Evolutionary conservation across 2,113 vertebrate species (phyloP).

Genomic region (Podarcis cretensis): DNA sequence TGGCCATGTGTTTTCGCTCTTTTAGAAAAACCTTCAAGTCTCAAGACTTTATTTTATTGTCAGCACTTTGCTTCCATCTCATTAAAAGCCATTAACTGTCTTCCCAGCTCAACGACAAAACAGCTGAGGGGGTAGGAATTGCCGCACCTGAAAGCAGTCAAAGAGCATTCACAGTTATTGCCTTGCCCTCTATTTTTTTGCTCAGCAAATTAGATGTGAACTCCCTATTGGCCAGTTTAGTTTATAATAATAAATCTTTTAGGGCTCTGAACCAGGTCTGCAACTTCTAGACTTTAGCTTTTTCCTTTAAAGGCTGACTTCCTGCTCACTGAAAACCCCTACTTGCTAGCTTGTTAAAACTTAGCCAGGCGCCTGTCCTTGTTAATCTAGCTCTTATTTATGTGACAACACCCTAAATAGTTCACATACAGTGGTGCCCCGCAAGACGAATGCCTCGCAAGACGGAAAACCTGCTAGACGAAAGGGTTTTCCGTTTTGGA

Average conservation of each 20-base stretch:
- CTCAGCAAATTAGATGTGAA: background rate
- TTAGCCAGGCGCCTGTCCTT: background rate
- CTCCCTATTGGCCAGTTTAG: background rate
- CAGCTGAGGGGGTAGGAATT: background rate
- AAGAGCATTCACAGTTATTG: background rate
- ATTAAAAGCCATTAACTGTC: background rate
- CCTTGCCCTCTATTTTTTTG: background rate
- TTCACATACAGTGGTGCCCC: too few relatives aligned
- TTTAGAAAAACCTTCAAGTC: conserved; percentile 30
- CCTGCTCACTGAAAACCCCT: background rate
- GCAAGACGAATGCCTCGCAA: too few relatives aligned
- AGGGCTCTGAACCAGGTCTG: background rate
- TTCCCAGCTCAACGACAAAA: background rate
- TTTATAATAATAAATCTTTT: background rate
- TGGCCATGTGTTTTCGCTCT: conserved; percentile 24
- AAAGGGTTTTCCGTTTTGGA: too few relatives aligned
- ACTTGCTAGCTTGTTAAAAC: background rate
- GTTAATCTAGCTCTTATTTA: background rate
- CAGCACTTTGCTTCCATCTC: background rate
- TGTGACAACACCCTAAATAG: background rate
- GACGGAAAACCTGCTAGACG: too few relatives aligned
- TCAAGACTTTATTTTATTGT: background rate
- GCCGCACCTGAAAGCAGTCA: background rate
- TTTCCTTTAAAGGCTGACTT: background rate
- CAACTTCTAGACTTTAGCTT: background rate